These are phyloP conservation scores for Phoeniculus purpureus DNA, from an alignment of 2,797 vertebrate genomes.

Conservation along the genomic window DNA sequence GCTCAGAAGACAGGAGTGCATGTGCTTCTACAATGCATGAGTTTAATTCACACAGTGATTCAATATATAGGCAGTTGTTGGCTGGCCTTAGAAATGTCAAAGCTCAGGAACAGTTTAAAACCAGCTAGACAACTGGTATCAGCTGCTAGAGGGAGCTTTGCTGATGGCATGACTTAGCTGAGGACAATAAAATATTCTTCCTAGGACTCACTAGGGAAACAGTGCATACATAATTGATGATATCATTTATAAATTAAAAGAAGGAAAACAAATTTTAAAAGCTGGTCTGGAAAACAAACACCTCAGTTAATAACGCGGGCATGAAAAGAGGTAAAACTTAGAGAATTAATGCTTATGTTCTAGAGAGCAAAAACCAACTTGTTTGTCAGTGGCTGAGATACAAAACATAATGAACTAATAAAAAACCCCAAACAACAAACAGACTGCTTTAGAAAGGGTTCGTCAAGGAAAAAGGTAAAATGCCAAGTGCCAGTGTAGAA, in stretches of 20 bases:
- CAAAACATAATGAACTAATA: not conserved
- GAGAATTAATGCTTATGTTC: not conserved
- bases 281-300: constrained; percentile 58
- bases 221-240: constrained; percentile 72
- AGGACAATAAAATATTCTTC: constrained; percentile 61
- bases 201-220: constrained; percentile 69
- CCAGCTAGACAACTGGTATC: constrained; percentile 39
- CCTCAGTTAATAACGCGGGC: constrained; percentile 55
- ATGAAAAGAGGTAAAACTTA: not conserved
- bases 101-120: constrained; percentile 38
- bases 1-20: constrained; percentile 28
- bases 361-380: constrained; percentile 25
- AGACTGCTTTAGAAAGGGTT: not conserved
- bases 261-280: constrained; percentile 73
- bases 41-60: not conserved
- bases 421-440: not conserved
- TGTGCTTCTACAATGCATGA: not conserved
- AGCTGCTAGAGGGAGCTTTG: constrained; percentile 43
- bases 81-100: not conserved
- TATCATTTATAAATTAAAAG: constrained; percentile 74
- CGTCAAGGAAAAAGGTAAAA: not conserved
- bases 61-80: not conserved
- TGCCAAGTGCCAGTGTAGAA: not conserved
- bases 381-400: not conserved
- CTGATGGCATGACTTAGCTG: constrained; percentile 47